Base-by-base conservation (phyloP, 2,113 vertebrate genomes). In the Odontophorus gujanensis region DNA sequence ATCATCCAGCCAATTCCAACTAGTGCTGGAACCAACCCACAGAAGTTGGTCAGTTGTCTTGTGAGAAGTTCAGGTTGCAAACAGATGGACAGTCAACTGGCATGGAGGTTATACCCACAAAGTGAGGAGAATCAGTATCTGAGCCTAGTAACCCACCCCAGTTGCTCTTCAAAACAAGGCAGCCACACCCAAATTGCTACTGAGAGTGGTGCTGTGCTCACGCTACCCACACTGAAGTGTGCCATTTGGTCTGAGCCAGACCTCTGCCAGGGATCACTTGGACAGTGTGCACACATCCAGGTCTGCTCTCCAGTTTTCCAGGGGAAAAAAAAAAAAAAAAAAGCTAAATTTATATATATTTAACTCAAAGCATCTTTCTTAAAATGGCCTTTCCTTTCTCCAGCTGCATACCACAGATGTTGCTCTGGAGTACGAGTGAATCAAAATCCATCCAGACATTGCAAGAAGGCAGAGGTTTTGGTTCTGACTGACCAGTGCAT, bases 171-270 rank as follows among this genome's bases (percentile, higher is more conserved):
- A 6, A 25, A 84, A 58, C 38, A 16, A 38, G 30, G 20, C 9
- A 26, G 20, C 30, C 34, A 8, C 65, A 18, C 65, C 13, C 81
- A 58, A 10, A 45, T 0, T 42, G 32, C 61, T 19, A 0, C 0
- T 0, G n/a, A 6, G 28, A 28, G 8, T 1, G 6, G 3, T 26
- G 9, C 17, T 9, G 0, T 6, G 30, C 5, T 47, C 2, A 0
- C 13, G 66, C 15, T 22, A 51, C 8, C 50, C 25, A 26, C 25
- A 15, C 25, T 15, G 25, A 51, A 51, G 3, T 21, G 19, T 74
- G 40, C 32, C 21, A 32, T 42, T 74, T 20, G 21, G 2, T 43
- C 50, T 69, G 32, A 6, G 61, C n/a, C 13, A 28, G 51, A 58
- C 36, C 43, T 75, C 50, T 71, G 40, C 19, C 7, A 7, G 6